Conservation (phyloP, 1,140 invertebrate species). For the Pectinophora gossypiella region DNA sequence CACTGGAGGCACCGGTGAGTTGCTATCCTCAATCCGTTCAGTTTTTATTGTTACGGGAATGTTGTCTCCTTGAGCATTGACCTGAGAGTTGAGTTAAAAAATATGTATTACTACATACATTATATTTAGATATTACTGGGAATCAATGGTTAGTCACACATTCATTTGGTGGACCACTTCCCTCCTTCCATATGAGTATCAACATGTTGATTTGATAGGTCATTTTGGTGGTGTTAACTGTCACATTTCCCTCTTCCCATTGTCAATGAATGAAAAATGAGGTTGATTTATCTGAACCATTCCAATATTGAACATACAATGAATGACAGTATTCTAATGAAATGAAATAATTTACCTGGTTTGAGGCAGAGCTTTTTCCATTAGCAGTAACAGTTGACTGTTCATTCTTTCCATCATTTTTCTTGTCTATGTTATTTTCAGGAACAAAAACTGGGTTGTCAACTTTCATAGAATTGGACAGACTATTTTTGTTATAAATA, state of each 20-base stretch:
- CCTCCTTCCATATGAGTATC: too few relatives aligned
- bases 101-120: neutral
- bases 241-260: too few relatives aligned
- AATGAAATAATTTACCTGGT: slow-evolving; percentile 30
- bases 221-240: too few relatives aligned
- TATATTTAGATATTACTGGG: neutral
- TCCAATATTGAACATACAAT: too few relatives aligned
- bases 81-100: slow-evolving; percentile 21
- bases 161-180: too few relatives aligned
- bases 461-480: slow-evolving; percentile 34
- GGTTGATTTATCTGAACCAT: too few relatives aligned
- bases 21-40: slow-evolving; percentile 52
- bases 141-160: too few relatives aligned
- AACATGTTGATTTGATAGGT: too few relatives aligned
- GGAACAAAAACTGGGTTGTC: slow-evolving; percentile 35
- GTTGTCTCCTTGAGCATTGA: slow-evolving; percentile 38
- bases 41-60: slow-evolving; percentile 57
- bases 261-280: too few relatives aligned
- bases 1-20: slow-evolving; percentile 33
- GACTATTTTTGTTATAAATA: slow-evolving; percentile 51
- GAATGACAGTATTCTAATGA: too few relatives aligned
- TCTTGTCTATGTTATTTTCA: slow-evolving; percentile 57
- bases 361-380: slow-evolving; percentile 41
- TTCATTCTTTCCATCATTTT: slow-evolving; percentile 42
- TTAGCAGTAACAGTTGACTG: slow-evolving; percentile 34